Conservation (phyloP, 2,113 vertebrate genomes). For the Gallinago media region DNA sequence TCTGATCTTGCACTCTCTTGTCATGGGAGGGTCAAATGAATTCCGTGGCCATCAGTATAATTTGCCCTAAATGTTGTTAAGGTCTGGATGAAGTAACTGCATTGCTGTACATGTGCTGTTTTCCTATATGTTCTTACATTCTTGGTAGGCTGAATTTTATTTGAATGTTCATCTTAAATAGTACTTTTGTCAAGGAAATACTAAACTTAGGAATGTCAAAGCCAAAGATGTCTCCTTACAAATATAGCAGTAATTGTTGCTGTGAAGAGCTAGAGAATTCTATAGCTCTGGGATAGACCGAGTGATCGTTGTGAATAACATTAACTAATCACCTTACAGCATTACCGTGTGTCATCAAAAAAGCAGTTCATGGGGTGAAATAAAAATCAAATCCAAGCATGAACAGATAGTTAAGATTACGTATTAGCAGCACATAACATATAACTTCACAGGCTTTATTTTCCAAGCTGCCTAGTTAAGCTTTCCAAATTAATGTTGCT, state of each 20-base stretch:
- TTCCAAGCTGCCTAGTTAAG: conserved; percentile 9
- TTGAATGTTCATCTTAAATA: conserved; percentile 3
- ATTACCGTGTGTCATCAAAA: conserved; percentile 6
- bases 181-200: conserved; percentile 16
- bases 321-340: conserved; percentile 3
- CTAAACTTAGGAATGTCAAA: neutral
- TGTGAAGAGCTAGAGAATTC: conserved; percentile 6
- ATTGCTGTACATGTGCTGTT: neutral
- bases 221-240: neutral
- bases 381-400: conserved; percentile 16
- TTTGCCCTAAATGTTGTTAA: neutral
- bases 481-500: conserved; percentile 11
- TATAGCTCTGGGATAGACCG: neutral
- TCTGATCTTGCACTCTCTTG: neutral
- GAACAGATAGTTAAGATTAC: neutral
- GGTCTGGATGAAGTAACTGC: neutral
- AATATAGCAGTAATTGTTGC: conserved; percentile 21
- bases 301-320: neutral
- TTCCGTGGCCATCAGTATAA: neutral
- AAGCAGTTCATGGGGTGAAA: neutral
- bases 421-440: neutral
- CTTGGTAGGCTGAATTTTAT: neutral
- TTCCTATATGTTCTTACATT: neutral
- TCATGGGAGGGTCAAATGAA: neutral
- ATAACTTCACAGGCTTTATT: neutral